Evolutionary conservation across 2,113 vertebrate species (phyloP).

Genomic region (Triplophysa rosa): DNA sequence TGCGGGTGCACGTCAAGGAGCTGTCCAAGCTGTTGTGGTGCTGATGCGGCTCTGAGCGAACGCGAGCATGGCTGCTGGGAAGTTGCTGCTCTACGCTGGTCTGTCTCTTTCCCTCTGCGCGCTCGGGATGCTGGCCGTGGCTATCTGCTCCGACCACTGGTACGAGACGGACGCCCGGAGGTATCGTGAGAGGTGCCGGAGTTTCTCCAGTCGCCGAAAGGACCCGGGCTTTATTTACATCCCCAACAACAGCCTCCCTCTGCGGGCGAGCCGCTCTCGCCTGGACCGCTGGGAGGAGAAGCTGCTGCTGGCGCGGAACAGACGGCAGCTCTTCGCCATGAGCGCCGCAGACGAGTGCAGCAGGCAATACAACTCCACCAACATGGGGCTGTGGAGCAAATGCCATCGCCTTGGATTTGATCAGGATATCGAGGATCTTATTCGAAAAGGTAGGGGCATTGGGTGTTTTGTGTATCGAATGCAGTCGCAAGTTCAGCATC

Average conservation of each 20-base stretch:
- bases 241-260: constrained; percentile 97
- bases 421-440: constrained; percentile 88
- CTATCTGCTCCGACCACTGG: constrained; percentile 99
- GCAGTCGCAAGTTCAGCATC: not conserved
- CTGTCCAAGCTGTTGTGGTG: constrained; percentile 79
- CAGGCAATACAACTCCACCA: constrained; percentile 96
- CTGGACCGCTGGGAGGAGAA: constrained; percentile 90
- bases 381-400: constrained; percentile 98
- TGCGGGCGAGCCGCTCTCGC: constrained; percentile 86
- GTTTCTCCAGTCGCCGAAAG: constrained; percentile 91
- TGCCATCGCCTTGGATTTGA: constrained; percentile 93
- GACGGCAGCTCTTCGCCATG: constrained; percentile 97
- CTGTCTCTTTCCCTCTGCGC: constrained; percentile 96
- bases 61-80: constrained; percentile 94
- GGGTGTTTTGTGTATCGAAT: not conserved
- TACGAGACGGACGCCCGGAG: constrained; percentile 98
- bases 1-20: constrained; percentile 67
- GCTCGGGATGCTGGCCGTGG: constrained; percentile 97
- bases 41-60: constrained; percentile 76
- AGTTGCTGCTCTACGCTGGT: constrained; percentile 95
- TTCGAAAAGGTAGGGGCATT: constrained; percentile 87
- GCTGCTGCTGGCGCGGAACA: constrained; percentile 87
- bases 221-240: constrained; percentile 99
- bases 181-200: constrained; percentile 94
- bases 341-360: constrained; percentile 94